Evolutionary conservation across 2,113 vertebrate species (phyloP).

Genomic region (Thryonomys swinderianus): DNA sequence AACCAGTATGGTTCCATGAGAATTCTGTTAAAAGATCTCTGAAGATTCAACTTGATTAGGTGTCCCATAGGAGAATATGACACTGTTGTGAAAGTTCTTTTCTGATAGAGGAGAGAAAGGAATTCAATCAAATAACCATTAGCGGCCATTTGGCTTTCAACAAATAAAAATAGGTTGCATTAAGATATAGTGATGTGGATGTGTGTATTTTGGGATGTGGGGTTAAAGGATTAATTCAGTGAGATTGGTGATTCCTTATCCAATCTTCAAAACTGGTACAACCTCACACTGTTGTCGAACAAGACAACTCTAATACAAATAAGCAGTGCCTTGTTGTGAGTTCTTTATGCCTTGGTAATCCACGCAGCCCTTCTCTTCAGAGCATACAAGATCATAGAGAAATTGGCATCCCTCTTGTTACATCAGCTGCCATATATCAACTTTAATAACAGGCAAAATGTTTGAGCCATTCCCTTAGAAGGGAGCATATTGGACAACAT

Average conservation of each 20-base stretch:
- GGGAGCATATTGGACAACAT: accelerated
- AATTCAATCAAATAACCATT: background rate
- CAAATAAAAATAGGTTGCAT: background rate
- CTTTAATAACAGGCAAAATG: background rate
- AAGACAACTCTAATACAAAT: background rate
- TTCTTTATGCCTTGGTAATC: background rate
- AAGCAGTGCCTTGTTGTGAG: background rate
- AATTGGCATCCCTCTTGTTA: background rate
- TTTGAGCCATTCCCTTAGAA: background rate
- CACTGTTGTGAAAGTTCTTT: background rate
- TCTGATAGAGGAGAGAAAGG: background rate
- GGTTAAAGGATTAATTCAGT: background rate
- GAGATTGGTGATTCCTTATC: accelerated
- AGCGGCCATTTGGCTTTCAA: background rate
- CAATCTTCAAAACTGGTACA: background rate
- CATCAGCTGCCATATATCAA: background rate
- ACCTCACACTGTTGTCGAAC: no score
- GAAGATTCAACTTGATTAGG: background rate
- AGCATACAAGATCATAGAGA: background rate
- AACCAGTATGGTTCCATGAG: background rate
- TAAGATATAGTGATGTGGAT: background rate
- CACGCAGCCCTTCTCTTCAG: background rate
- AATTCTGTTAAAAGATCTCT: background rate
- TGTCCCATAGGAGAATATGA: background rate
- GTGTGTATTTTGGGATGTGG: background rate